Percentiles rank a stretch among this genome's conserved stretches.
These are phyloP conservation scores for Pteria penguin DNA, from an alignment of 2,888 invertebrate genomes.

Conservation along the genomic window DNA sequence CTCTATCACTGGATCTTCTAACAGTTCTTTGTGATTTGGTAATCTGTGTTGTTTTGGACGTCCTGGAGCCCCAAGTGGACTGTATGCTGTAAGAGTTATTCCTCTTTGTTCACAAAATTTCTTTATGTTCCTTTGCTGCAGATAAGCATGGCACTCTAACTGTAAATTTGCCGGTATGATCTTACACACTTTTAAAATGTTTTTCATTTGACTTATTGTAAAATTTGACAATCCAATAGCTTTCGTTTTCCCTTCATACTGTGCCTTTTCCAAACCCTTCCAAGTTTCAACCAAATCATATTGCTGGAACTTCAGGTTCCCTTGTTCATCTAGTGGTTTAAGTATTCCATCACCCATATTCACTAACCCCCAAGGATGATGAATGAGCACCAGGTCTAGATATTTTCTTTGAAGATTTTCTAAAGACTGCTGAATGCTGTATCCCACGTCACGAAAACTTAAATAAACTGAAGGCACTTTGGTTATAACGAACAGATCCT, in stretches of 20 bases:
- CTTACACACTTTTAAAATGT: constrained; percentile 51
- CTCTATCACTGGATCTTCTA: constrained; percentile 51
- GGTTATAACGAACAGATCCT: constrained; percentile 66
- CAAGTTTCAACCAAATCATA: constrained; percentile 63
- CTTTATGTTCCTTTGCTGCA: constrained; percentile 58
- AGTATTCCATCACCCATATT: constrained; percentile 56
- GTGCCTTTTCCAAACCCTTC: constrained; percentile 59
- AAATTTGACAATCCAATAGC: constrained; percentile 72
- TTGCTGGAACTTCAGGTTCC: constrained; percentile 47
- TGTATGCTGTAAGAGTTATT: constrained; percentile 64
- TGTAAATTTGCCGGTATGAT: constrained; percentile 66
- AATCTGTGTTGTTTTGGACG: constrained; percentile 27
- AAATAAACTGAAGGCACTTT: constrained; percentile 60
- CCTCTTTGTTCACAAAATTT: constrained; percentile 55
- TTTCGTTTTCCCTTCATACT: constrained; percentile 49
- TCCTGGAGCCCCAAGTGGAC: constrained; percentile 61
- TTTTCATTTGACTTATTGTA: constrained; percentile 58
- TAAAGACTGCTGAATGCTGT: constrained; percentile 59
- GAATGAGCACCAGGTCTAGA: constrained; percentile 69
- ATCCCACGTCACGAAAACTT: constrained; percentile 47
- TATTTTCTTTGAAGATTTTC: constrained; percentile 61
- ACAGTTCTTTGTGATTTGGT: constrained; percentile 37
- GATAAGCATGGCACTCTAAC: constrained; percentile 68
- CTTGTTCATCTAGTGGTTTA: constrained; percentile 45
- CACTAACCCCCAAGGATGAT: constrained; percentile 66